Evolutionary conservation across 2,797 vertebrate genomes (phyloP).

Genomic region (Sebastes umbrosus): DNA sequence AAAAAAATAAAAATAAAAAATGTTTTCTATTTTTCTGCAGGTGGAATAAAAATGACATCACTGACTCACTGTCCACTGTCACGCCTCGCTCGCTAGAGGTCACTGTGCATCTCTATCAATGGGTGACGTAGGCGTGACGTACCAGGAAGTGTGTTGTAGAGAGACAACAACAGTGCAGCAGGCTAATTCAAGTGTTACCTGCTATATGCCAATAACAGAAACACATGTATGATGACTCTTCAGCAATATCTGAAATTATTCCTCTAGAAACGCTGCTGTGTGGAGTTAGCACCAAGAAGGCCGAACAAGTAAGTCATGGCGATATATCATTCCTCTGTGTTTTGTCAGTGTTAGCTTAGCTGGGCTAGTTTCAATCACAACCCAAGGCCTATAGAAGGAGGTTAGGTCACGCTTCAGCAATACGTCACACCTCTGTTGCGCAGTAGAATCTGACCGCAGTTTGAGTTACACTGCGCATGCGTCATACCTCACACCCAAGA

Average conservation of each 20-base stretch:
- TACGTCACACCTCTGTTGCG: no score
- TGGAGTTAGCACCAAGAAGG: not conserved
- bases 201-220: not conserved
- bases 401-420: no score
- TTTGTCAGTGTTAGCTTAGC: not conserved
- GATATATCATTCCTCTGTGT: not conserved
- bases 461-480: no score
- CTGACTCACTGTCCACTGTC: not conserved
- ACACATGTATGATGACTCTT: not conserved
- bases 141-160: constrained; percentile 28
- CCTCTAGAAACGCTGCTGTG: not conserved
- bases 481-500: fast-evolving
- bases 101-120: not conserved
- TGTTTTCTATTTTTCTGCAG: constrained; percentile 20
- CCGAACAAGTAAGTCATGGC: constrained; percentile 40
- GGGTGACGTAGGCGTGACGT: constrained; percentile 55
- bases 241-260: not conserved
- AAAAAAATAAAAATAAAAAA: no score
- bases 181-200: not conserved
- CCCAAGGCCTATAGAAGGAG: no score
- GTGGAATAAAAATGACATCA: constrained; percentile 56
- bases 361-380: not conserved
- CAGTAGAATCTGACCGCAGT: no score
- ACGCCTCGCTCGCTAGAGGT: constrained; percentile 46
- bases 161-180: not conserved